Percentiles rank a stretch among this genome's conserved stretches.
These are phyloP conservation scores for Psettodes erumei DNA, from an alignment of 2,113 vertebrate species.

Conservation along the genomic window DNA sequence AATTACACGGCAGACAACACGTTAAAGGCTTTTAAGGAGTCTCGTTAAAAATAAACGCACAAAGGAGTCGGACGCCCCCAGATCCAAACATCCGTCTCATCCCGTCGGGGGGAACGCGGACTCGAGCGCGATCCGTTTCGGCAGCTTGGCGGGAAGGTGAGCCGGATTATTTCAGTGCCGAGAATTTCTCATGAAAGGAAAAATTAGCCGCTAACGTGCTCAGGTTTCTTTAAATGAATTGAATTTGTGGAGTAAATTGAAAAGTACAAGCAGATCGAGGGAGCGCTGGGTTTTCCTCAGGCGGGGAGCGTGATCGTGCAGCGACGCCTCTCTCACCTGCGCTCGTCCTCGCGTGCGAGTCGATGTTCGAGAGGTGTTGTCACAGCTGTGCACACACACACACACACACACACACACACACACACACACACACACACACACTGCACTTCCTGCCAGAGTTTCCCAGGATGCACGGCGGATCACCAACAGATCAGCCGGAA, in stretches of 20 bases:
- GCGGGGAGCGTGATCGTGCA: too few species aligned
- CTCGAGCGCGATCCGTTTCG: slow-evolving; percentile 16
- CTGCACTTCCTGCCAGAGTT: slow-evolving; percentile 54
- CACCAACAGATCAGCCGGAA: slow-evolving; percentile 6
- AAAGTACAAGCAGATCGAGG: slow-evolving; percentile 24
- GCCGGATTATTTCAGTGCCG: slow-evolving; percentile 59
- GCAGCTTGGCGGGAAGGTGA: slow-evolving; percentile 59
- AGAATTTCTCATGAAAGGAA: slow-evolving; percentile 63
- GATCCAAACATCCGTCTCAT: slow-evolving; percentile 30
- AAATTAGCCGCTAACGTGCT: slow-evolving; percentile 61
- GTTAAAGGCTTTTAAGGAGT: slow-evolving; percentile 57
- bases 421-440: not conserved
- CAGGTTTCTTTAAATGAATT: slow-evolving; percentile 55
- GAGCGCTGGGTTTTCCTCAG: not conserved
- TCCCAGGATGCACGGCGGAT: slow-evolving; percentile 50
- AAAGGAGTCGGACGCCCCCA: too few species aligned
- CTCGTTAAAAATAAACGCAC: slow-evolving; percentile 49
- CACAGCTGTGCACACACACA: slow-evolving; percentile 67
- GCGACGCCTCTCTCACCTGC: too few species aligned
- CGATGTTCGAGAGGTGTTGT: slow-evolving; percentile 55
- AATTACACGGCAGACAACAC: slow-evolving; percentile 71
- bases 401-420: slow-evolving; percentile 21
- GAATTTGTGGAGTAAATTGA: slow-evolving; percentile 50
- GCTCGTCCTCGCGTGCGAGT: slow-evolving; percentile 20
- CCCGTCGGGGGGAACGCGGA: too few species aligned